phyloP scores from a whole-genome alignment of 2,888 invertebrate species.

The Incurvaria masculella region DNA sequence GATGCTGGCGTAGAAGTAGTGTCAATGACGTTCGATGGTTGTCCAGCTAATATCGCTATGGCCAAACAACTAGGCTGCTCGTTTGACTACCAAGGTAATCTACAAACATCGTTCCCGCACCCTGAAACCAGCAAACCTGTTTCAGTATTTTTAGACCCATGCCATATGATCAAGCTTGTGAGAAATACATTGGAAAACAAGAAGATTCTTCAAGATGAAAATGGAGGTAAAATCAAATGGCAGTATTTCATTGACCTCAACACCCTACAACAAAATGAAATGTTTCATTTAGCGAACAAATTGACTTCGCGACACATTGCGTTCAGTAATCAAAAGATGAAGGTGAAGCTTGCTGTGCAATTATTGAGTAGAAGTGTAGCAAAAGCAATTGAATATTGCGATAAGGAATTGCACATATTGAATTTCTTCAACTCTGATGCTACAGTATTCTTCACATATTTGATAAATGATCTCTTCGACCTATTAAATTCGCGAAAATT shows the following conservation, averaged over 20 bases:
- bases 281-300: slow-evolving; percentile 14
- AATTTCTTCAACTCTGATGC: not conserved
- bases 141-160: slow-evolving; percentile 7
- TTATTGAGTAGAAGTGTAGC: slow-evolving; percentile 16
- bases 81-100: slow-evolving; percentile 9
- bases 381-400: slow-evolving; percentile 9
- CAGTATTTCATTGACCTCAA: slow-evolving; percentile 9
- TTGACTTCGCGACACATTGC: slow-evolving; percentile 13
- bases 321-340: slow-evolving; percentile 17
- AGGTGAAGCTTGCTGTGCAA: slow-evolving; percentile 17
- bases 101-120: not conserved
- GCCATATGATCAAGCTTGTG: slow-evolving; percentile 10
- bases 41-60: slow-evolving; percentile 7
- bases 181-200: slow-evolving; percentile 8
- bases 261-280: slow-evolving; percentile 12
- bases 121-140: no score
- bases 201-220: slow-evolving; percentile 5
- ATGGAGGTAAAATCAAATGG: slow-evolving; percentile 10
- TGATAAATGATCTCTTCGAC: slow-evolving; percentile 8
- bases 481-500: slow-evolving; percentile 2
- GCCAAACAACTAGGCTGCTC: slow-evolving; percentile 15
- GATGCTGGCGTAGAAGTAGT: slow-evolving; percentile 17
- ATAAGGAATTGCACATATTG: slow-evolving; percentile 5
- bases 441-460: slow-evolving; percentile 6
- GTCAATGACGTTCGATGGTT: slow-evolving; percentile 16